A percentile compares a stretch with the other conserved stretches of the same genome.
Evolutionary conservation across 1,140 invertebrate species (phyloP).

Genomic region (Calosoma granatense): DNA sequence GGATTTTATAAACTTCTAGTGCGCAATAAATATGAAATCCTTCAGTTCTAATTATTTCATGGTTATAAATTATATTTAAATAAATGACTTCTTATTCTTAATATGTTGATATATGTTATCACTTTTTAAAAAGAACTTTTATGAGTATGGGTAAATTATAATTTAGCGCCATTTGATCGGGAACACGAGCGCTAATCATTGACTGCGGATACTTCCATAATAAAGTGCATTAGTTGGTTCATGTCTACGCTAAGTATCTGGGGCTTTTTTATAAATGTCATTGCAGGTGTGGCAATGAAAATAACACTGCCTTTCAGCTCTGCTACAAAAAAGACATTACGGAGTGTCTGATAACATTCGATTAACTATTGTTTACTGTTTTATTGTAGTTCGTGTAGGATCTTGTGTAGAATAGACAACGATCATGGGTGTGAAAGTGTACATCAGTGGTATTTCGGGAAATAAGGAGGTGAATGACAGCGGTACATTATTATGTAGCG

Average conservation of each 20-base stretch:
- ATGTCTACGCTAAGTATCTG: background rate
- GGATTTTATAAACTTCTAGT: too few relatives aligned
- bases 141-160: too few relatives aligned
- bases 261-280: conserved; percentile 9
- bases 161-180: too few relatives aligned
- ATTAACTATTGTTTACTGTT: background rate
- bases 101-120: too few relatives aligned
- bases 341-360: background rate
- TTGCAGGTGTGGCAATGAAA: conserved; percentile 8
- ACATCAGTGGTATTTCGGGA: conserved; percentile 80
- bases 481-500: background rate
- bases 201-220: too few relatives aligned
- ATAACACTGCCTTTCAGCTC: conserved; percentile 4
- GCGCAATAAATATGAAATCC: too few relatives aligned
- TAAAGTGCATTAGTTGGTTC: too few relatives aligned
- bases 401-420: conserved; percentile 22
- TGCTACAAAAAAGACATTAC: conserved; percentile 1
- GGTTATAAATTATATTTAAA: too few relatives aligned
- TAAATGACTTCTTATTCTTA: too few relatives aligned
- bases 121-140: too few relatives aligned
- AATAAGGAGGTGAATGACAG: conserved; percentile 71
- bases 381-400: background rate
- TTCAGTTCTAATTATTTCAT: too few relatives aligned
- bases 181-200: too few relatives aligned
- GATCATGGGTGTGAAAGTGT: conserved; percentile 86